Evolutionary conservation across 1,140 invertebrate genomes (phyloP), one percentile per base, ranked within the genome.

Genomic region (Zaprionus lachaisei): DNA sequence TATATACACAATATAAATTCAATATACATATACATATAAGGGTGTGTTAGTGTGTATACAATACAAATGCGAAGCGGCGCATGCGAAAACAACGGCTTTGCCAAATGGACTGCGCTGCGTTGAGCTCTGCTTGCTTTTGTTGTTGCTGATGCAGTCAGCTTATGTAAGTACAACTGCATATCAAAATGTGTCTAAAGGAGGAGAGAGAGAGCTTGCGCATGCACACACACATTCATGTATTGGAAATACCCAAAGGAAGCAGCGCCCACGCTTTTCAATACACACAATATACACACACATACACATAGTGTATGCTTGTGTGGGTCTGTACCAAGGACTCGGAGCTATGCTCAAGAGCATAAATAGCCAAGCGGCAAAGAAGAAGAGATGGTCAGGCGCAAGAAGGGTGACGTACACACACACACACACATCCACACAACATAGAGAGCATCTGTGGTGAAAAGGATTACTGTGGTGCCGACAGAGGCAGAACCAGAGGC

Each of bases 41-140:
- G 54, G 28, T 37, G 24, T 58, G 17, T 7, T 11, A 37, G 31
- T 31, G 28, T 34, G 24, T 44, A 49, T 41, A 58, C 56, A 51
- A 28, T 17, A 73, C 17, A 44, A 20, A 57, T 57, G 61, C 15
- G 60, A 31, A 60, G 31, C 67, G 63, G 77, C 77, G 77, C 77
- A 80, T 80, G 77, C 77, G 74, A 77, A 80, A 68, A 72, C 54
- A 77, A 67, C 63, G 65, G 69, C 31, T 63, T 51, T 51, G 66
- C 56, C 66, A 69, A 61, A 61, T 61, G 28, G 44, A 72, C 63
- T 58, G 63, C 28, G 70, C 70, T 66, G 31, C 31, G 31, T 51
- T 7, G 41, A 15, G 24, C 55, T 51, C 70, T 57, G 28, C 49
- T 57, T 22, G 12, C 26, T n/a, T 17, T 4, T 31, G 11, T 17